Evolutionary conservation across 2,113 vertebrate genomes (phyloP).

Genomic region (Fulica atra): DNA sequence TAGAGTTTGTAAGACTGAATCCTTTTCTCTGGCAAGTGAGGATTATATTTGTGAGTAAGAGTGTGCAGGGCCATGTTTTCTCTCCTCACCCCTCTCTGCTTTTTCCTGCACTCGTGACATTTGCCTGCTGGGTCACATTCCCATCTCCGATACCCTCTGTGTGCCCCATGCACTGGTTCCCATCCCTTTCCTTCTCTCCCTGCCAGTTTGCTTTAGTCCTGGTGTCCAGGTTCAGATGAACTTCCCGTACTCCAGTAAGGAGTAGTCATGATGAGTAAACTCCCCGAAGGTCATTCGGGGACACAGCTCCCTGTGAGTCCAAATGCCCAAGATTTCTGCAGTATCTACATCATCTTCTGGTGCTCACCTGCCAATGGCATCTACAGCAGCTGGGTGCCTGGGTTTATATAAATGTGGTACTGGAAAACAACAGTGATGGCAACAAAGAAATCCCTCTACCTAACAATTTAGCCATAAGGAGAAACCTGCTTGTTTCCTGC

Average conservation of each 20-base stretch:
- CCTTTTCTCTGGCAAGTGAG: background rate
- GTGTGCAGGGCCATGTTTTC: background rate
- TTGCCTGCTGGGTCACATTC: background rate
- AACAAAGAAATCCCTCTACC: background rate
- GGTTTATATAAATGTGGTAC: background rate
- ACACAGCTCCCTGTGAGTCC: background rate
- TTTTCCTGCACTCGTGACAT: background rate
- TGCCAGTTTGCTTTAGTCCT: background rate
- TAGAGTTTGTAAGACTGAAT: background rate
- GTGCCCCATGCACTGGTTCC: background rate
- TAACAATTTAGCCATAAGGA: background rate
- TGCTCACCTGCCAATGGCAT: background rate
- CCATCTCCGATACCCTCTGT: accelerated
- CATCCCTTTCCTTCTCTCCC: background rate
- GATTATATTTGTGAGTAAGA: background rate
- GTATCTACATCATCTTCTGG: background rate
- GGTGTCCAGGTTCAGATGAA: background rate
- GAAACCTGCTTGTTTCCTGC: background rate
- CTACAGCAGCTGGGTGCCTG: background rate
- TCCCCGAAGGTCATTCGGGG: background rate
- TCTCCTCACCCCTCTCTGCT: background rate
- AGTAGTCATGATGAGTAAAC: background rate
- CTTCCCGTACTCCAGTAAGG: background rate
- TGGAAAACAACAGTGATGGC: background rate
- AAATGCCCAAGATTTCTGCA: background rate